These are phyloP conservation scores for Capreolus pygargus DNA, from an alignment of 2,113 vertebrate genomes.

Conservation along the genomic window DNA sequence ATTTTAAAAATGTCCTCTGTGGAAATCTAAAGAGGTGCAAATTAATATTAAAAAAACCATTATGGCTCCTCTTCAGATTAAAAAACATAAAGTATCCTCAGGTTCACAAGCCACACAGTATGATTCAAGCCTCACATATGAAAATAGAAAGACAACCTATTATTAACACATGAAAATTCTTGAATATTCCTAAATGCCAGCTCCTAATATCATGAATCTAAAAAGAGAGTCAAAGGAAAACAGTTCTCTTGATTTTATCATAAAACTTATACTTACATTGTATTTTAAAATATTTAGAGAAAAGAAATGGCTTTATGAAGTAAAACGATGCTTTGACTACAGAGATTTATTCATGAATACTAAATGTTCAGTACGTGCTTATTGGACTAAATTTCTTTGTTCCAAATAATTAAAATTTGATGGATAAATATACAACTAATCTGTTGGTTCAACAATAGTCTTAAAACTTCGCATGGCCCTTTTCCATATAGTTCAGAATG, in stretches of 20 bases:
- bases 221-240: background rate
- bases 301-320: background rate
- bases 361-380: background rate
- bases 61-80: slow-evolving; percentile 37
- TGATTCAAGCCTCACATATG: background rate
- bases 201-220: background rate
- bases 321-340: background rate
- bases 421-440: background rate
- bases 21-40: slow-evolving; percentile 68
- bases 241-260: background rate
- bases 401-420: background rate
- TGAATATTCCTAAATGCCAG: background rate
- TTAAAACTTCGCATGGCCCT: background rate
- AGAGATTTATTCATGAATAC: background rate
- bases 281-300: background rate
- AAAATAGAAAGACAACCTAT: background rate
- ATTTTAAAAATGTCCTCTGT: slow-evolving; percentile 61
- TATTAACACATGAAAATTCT: background rate
- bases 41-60: slow-evolving; percentile 65
- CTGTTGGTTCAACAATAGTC: background rate
- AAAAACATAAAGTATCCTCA: slow-evolving; percentile 40
- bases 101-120: background rate
- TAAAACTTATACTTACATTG: background rate
- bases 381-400: background rate
- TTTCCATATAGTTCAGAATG: background rate